phyloP scores from a whole-genome alignment of 2,797 vertebrate genomes.

The Crocodylus rhombifer region DNA sequence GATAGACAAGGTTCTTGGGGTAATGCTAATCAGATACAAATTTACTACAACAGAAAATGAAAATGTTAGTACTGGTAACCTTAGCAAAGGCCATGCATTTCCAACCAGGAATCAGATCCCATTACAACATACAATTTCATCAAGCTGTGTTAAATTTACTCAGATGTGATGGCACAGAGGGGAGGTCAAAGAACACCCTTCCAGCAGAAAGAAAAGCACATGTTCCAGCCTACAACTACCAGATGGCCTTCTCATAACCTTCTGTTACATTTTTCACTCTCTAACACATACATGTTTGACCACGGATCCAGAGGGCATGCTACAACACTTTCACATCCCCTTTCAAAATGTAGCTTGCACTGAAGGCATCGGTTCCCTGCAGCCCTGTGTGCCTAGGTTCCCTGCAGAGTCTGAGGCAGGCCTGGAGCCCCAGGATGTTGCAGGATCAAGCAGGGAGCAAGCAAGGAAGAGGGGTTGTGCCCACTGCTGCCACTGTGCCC shows the following conservation, averaged over 20 bases:
- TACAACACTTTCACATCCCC: no score
- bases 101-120: neutral
- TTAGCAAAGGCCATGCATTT: neutral
- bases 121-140: neutral
- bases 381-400: no score
- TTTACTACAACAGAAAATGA: neutral
- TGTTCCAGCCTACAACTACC: conserved; percentile 22
- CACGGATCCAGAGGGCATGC: no score
- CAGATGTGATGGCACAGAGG: neutral
- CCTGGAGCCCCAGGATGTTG: no score
- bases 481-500: no score
- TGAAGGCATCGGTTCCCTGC: no score
- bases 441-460: no score
- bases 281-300: conserved; percentile 60
- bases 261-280: conserved; percentile 47
- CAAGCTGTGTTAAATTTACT: neutral
- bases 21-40: neutral
- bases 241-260: conserved; percentile 29
- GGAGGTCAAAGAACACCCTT: no score
- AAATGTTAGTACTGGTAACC: neutral
- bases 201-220: neutral
- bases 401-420: no score
- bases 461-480: no score
- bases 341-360: no score
- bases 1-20: neutral